Percentiles rank a stretch among this genome's conserved stretches.
Evolutionary conservation across 2,113 vertebrate genomes (phyloP).

Genomic region (Saccopteryx leptura): DNA sequence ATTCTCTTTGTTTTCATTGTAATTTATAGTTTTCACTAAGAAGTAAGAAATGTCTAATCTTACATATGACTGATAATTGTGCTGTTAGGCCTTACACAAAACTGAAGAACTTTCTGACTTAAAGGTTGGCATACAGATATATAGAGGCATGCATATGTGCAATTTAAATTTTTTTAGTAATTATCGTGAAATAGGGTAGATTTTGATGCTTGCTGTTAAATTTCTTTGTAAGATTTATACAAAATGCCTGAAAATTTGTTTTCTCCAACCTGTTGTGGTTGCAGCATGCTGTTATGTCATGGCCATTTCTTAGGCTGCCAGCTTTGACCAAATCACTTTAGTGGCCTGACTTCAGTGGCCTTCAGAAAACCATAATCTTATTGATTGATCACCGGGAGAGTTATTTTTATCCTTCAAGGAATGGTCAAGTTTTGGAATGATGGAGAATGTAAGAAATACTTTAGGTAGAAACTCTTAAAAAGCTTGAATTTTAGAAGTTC

Average conservation of each 20-base stretch:
- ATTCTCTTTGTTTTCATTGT: not conserved
- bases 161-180: conserved; percentile 26
- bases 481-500: conserved; percentile 41
- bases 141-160: not conserved
- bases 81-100: not conserved
- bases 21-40: conserved; percentile 1
- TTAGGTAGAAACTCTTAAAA: conserved; percentile 29
- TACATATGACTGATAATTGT: not conserved
- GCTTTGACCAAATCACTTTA: not conserved
- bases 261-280: not conserved
- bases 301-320: not conserved
- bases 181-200: conserved; percentile 34
- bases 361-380: conserved; percentile 29
- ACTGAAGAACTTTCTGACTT: conserved; percentile 17
- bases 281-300: not conserved
- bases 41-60: conserved; percentile 6
- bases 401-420: not conserved
- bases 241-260: not conserved
- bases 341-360: not conserved
- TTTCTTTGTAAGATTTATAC: conserved; percentile 10
- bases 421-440: conserved; percentile 2
- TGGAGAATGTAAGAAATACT: not conserved
- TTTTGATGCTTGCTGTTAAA: conserved; percentile 7
- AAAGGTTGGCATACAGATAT: not conserved
- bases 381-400: not conserved